Evolutionary conservation across 2,888 invertebrate genomes (phyloP), one percentile per base, ranked within the genome.

Genomic region (Dicyrtoma fusca): DNA sequence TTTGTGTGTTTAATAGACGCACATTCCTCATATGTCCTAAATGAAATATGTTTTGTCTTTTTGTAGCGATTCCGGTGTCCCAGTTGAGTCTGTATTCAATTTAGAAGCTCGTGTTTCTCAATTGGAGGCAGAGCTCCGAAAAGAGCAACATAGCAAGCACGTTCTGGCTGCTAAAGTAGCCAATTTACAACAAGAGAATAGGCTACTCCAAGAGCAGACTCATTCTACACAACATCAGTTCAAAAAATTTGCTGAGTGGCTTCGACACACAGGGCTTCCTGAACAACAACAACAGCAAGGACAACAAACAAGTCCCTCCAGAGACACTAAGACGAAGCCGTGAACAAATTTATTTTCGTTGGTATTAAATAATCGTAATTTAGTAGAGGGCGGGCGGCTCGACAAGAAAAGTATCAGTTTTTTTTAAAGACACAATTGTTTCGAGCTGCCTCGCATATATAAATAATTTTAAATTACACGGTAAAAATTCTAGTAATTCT

Each of bases 151-250:
- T 64, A 84, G 88, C 51, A 84, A 89, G 59, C 83, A 87, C 75
- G 87, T 88, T 1, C 82, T 90, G 69, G 89, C 89, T 82, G 88
- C 88, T 71, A 90, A 91, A 82, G 89, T 91, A 6, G 91, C 75
- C 79, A 76, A 74, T 59, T 84, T 95, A 75, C 87, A 91, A 19
- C 91, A 92, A 65, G 94, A 95, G 83, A 95, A 95, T 85, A 88
- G 90, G 51, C 89, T 94, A 21, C 86, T 95, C 61, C 92, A 94
- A 81, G 94, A 94, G 81, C 95, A 95, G 83, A 92, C 92, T 13
- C 92, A 93, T 68, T 94, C 95, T n/a, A 92, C 93, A 42, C 92
- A 93, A 82, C 94, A 95, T 82, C 76, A 79, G 26, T 79, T 79
- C 62, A 78, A 79, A 51, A 75, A 78, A 72, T 79, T 66, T 21